These are phyloP conservation scores for Macrotus californicus DNA, from an alignment of 2,113 vertebrate species.

Conservation along the genomic window DNA sequence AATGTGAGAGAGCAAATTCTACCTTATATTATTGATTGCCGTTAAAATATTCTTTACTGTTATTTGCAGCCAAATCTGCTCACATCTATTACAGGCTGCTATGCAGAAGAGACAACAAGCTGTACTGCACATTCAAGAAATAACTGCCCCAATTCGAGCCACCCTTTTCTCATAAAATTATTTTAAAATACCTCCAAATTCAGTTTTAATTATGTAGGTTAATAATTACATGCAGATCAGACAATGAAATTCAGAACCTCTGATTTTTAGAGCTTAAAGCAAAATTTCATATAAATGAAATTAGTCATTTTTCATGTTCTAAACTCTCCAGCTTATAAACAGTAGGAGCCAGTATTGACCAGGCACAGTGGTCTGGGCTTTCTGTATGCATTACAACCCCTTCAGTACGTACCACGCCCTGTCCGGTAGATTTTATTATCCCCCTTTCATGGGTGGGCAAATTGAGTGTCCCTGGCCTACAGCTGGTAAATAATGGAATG, in stretches of 20 bases:
- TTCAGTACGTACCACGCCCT: neutral
- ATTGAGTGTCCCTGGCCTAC: neutral
- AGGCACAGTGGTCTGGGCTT: neutral
- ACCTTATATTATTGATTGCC: neutral
- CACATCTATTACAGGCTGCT: neutral
- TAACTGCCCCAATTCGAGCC: neutral
- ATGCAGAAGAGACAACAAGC: neutral
- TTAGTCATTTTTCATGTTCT: neutral
- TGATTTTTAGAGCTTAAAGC: neutral
- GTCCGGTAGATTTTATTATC: neutral
- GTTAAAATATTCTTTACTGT: neutral
- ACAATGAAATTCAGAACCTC: neutral
- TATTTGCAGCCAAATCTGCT: neutral
- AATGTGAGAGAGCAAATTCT: neutral
- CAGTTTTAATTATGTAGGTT: neutral
- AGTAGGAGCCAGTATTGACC: neutral
- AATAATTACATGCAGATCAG: neutral
- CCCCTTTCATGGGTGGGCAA: neutral
- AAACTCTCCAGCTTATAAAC: neutral
- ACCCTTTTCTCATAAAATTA: neutral
- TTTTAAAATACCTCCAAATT: neutral
- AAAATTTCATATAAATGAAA: neutral
- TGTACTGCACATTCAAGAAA: neutral
- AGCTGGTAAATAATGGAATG: neutral
- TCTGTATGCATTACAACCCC: neutral